Evolutionary conservation across 2,113 vertebrate species (phyloP), one percentile per base, ranked within the genome.

Genomic region (Monopterus albus): DNA sequence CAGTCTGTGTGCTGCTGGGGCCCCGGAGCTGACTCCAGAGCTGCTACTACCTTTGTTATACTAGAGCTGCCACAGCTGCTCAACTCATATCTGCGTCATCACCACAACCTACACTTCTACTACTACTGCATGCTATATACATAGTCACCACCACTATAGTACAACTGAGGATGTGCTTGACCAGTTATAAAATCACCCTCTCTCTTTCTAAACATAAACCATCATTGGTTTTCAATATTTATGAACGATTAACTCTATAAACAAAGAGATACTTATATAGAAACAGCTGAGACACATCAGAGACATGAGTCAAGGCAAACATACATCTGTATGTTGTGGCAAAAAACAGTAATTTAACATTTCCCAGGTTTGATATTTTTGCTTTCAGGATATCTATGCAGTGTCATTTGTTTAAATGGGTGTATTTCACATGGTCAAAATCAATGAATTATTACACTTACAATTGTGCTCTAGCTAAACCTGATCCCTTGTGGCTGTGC

Each of bases 11-110:
- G 73, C 56, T 71, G 71, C 60, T 57, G 68, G 26, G 39, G 63
- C 79, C 84, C 86, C 25, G 33, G 56, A 90, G 86, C 75, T 64
- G 72, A 85, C 58, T 77, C 67, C 35, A 31, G 82, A 73, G 61
- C 45, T 74, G 61, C 76, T 55, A 40, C 78, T 87, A 87, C 86
- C 80, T 87, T 84, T 87, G 82, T 70, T 85, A 79, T 71, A 85
- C 79, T 71, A 72, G 73, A 86, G 63, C 57, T 89, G 83, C 82
- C 86, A 84, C 49, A 79, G 56, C 63, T 10, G 73, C 60, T 85
- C 49, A 10, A 15, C 64, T 88, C 84, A 88, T 59, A 78, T 74
- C 78, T 81, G 76, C 65, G 73, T 80, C 74, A 79, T 63, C 53
- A 26, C 40, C 33, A 42, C 83, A 56, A 69, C 75, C 72, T 69